Evolutionary conservation across 1,140 invertebrate genomes (phyloP).

Genomic region (Drosophila elegans): DNA sequence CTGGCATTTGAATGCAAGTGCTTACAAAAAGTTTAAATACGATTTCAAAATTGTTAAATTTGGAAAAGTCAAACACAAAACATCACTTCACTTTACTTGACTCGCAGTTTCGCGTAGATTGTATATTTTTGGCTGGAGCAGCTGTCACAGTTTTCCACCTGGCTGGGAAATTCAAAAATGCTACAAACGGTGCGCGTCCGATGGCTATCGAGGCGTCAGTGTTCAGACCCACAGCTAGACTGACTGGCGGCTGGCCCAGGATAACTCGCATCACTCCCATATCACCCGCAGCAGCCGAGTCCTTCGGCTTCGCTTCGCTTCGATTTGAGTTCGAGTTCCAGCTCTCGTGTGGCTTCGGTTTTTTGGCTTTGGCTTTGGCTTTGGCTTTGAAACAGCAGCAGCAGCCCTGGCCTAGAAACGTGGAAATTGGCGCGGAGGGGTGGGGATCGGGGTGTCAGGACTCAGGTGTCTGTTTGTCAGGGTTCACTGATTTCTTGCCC

Average conservation of each 20-base stretch:
- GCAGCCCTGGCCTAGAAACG: conserved; percentile 76
- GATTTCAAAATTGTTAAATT: background rate
- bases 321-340: conserved; percentile 54
- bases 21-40: conserved; percentile 4
- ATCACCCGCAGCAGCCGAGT: conserved; percentile 36
- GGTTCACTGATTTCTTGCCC: background rate
- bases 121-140: conserved; percentile 30
- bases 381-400: conserved; percentile 51
- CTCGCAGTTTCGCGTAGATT: conserved; percentile 21
- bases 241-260: conserved; percentile 39
- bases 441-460: background rate
- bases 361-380: conserved; percentile 44
- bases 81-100: conserved; percentile 52
- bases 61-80: conserved; percentile 2
- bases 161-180: conserved; percentile 31
- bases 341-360: conserved; percentile 68
- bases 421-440: conserved; percentile 21
- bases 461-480: conserved; percentile 28
- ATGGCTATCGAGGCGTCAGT: conserved; percentile 47
- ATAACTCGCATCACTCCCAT: conserved; percentile 18
- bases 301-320: conserved; percentile 55
- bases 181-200: conserved; percentile 31
- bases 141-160: conserved; percentile 44
- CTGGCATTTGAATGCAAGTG: conserved; percentile 11
- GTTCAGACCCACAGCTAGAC: conserved; percentile 69